phyloP scores from a whole-genome alignment of 2,113 vertebrate species.

The Brachyhypopomus occidentalis region DNA sequence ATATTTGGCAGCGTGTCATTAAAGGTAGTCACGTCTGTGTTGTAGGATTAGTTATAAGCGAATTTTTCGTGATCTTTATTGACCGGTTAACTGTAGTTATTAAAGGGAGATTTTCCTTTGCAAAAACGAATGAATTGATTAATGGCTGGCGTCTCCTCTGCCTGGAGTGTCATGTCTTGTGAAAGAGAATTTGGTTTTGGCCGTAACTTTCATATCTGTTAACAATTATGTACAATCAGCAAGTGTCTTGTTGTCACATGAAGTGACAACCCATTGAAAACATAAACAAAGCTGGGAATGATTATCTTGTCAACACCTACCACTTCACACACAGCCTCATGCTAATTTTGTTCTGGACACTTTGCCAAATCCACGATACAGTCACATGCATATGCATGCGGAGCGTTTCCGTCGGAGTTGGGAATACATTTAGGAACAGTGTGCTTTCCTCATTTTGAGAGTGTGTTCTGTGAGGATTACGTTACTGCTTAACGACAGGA shows the following conservation, averaged over 20 bases:
- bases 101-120: too few relatives aligned
- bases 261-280: constrained; percentile 33
- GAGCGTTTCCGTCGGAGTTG: not conserved
- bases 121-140: too few relatives aligned
- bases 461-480: constrained; percentile 71
- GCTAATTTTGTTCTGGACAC: not conserved
- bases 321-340: constrained; percentile 25
- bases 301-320: constrained; percentile 44
- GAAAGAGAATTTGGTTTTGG: constrained; percentile 17
- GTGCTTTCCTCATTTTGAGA: constrained; percentile 58
- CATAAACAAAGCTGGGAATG: constrained; percentile 46
- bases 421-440: constrained; percentile 35
- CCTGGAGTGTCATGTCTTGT: not conserved
- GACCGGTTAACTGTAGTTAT: too few relatives aligned
- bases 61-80: too few relatives aligned
- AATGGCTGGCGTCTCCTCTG: not conserved
- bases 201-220: constrained; percentile 39
- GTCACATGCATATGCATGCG: not conserved
- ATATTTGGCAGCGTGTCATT: not conserved
- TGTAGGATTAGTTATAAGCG: not conserved
- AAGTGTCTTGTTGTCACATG: constrained; percentile 46
- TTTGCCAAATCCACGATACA: not conserved
- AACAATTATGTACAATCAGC: constrained; percentile 44
- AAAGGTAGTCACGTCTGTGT: not conserved
- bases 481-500: constrained; percentile 78